A percentile compares a stretch with the other conserved stretches of the same genome.
Conservation (phyloP, 2,797 vertebrate genomes). For the Enteromius mattozi region DNA sequence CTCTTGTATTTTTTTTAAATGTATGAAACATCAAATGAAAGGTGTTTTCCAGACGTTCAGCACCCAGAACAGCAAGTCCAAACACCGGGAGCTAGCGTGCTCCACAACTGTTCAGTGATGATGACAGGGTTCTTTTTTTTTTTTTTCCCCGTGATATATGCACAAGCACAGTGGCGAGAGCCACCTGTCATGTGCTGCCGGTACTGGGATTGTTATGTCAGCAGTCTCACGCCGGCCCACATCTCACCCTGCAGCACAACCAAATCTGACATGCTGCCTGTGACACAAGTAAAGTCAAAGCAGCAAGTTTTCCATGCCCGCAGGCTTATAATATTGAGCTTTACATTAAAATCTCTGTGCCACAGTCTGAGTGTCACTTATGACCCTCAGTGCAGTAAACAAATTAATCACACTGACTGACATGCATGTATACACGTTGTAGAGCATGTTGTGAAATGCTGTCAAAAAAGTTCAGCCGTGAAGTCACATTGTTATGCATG, state of each 20-base stretch:
- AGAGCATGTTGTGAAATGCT: slow-evolving; percentile 19
- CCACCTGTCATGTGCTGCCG: slow-evolving; percentile 53
- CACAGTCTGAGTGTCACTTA: slow-evolving; percentile 18
- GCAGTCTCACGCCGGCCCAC: slow-evolving; percentile 47
- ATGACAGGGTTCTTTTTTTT: slow-evolving; percentile 29
- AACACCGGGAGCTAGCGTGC: slow-evolving; percentile 25
- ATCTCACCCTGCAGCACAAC: slow-evolving; percentile 49
- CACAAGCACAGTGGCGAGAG: slow-evolving; percentile 48
- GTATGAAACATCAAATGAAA: background rate
- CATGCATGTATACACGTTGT: slow-evolving; percentile 11
- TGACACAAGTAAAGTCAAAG: slow-evolving; percentile 50
- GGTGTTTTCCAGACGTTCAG: slow-evolving; percentile 9
- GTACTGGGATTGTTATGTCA: slow-evolving; percentile 50
- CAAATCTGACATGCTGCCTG: slow-evolving; percentile 48
- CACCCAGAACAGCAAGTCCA: slow-evolving; percentile 12
- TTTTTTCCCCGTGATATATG: background rate
- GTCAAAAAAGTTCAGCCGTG: slow-evolving; percentile 28
- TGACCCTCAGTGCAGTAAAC: slow-evolving; percentile 44
- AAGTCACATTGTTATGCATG: slow-evolving; percentile 32
- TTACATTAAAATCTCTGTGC: slow-evolving; percentile 42
- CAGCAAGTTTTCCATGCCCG: slow-evolving; percentile 38
- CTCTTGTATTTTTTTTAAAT: slow-evolving; percentile 5
- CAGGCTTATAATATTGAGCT: slow-evolving; percentile 39
- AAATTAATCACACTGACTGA: slow-evolving; percentile 49
- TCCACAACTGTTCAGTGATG: slow-evolving; percentile 48